Evolutionary conservation across 1,140 invertebrate genomes (phyloP), one percentile per base, ranked within the genome.

Genomic region (Penaeus japonicus): DNA sequence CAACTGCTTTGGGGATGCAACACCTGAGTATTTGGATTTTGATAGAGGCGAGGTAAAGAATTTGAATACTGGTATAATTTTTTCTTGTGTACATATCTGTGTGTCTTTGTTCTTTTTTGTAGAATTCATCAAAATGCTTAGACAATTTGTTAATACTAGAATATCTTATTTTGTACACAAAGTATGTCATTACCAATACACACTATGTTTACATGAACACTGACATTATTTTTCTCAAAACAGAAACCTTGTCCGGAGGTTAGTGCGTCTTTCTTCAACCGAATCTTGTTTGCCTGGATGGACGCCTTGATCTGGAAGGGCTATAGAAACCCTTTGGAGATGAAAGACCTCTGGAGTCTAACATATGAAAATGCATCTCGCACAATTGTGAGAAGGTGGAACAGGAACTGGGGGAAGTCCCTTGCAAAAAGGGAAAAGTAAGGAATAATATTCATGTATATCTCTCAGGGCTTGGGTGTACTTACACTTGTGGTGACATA

Each of bases 231-330:
- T 53, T 84, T 24, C 22, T 24, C 30, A 82, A 35, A 30, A 30
- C 93, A 98, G 94, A 96, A 95, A 91, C 95, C 96, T 91, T 98
- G 97, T 93, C 98, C 98, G 78, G 98, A 99, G 92, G 93, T 94
- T 81, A 93, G 93, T 84, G 94, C 97, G 59, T 97, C 98, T 30
- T 99, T 98, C 92, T 94, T 97, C n/a, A 98, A 97, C 30, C 94
- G 95, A 82, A 93, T 99, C 4, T 94, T 96, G 0, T 99, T 98
- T 92, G 95, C 95, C 83, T 99, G 98, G 98, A 98, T 99, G 92
- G 96, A 98, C 92, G 89, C 93, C 0, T 93, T 98, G 90, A 96
- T 96, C 1, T 95, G 96, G 93, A 95, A 94, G 89, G 98, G 98
- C 1, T 99, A 96, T 92, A 95, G 95, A 90, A 95, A 95, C 89